Conservation (phyloP, 2,113 vertebrate species). For the Psammodynastes pulverulentus region DNA sequence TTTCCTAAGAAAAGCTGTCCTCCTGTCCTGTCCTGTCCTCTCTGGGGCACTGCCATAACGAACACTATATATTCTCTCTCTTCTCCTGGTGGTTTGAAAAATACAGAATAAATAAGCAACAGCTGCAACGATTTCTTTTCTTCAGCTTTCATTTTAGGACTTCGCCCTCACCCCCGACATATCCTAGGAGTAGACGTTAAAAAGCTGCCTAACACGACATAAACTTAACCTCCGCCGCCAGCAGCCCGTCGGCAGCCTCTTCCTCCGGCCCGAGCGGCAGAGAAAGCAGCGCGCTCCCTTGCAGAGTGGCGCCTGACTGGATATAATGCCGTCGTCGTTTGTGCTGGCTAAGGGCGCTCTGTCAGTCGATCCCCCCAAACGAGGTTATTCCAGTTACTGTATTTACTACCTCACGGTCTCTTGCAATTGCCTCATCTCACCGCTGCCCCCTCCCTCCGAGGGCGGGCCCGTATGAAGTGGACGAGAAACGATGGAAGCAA, state of each 20-base stretch:
- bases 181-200: not conserved
- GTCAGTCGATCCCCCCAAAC: not conserved
- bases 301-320: not conserved
- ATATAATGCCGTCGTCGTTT: not conserved
- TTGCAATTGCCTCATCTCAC: not conserved
- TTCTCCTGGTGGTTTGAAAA: not conserved
- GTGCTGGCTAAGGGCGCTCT: not conserved
- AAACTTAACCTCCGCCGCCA: not conserved
- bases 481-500: too few species aligned
- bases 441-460: not conserved
- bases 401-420: not conserved
- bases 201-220: not conserved
- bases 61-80: not conserved
- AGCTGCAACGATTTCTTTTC: not conserved
- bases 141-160: not conserved
- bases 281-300: too few species aligned
- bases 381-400: not conserved
- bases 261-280: not conserved
- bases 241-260: not conserved
- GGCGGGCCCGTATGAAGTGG: not conserved
- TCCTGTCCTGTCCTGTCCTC: not conserved
- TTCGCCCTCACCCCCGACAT: not conserved
- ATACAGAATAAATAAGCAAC: not conserved
- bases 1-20: not conserved
- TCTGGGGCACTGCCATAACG: not conserved